phyloP scores from a whole-genome alignment of 2,888 invertebrate species.

The Nowickia ferox region DNA sequence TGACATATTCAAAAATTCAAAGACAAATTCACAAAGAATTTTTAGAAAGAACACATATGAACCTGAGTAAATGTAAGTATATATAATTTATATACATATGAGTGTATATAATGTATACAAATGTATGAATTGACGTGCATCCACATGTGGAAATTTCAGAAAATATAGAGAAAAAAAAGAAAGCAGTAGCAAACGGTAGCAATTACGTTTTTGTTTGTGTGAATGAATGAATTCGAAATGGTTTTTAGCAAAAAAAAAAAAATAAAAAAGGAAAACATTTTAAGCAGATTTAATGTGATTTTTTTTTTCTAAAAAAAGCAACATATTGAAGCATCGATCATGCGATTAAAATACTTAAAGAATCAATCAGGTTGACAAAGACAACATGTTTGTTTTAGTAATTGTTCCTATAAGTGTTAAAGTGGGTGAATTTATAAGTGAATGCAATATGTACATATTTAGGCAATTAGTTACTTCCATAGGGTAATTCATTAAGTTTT shows the following conservation, averaged over 20 bases:
- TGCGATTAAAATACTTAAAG: conserved; percentile 70
- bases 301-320: conserved; percentile 10
- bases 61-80: not conserved
- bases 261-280: conserved; percentile 56
- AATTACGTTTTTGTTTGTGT: conserved; percentile 60
- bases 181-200: conserved; percentile 67
- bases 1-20: conserved; percentile 57
- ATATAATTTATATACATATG: not conserved
- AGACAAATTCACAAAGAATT: conserved; percentile 21
- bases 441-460: not conserved
- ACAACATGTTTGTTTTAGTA: not conserved
- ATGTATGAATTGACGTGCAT: not conserved
- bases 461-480: not conserved
- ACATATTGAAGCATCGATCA: conserved; percentile 67
- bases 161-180: conserved; percentile 9
- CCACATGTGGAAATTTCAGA: conserved; percentile 31
- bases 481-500: no score
- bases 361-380: conserved; percentile 64
- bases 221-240: conserved; percentile 46
- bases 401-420: not conserved
- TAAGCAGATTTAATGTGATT: conserved; percentile 66
- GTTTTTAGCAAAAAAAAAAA: conserved; percentile 1
- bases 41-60: not conserved
- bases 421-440: conserved; percentile 37
- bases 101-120: no score